These are phyloP conservation scores for Ophioninae sp. DNA, from an alignment of 2,888 invertebrate genomes.

Conservation along the genomic window DNA sequence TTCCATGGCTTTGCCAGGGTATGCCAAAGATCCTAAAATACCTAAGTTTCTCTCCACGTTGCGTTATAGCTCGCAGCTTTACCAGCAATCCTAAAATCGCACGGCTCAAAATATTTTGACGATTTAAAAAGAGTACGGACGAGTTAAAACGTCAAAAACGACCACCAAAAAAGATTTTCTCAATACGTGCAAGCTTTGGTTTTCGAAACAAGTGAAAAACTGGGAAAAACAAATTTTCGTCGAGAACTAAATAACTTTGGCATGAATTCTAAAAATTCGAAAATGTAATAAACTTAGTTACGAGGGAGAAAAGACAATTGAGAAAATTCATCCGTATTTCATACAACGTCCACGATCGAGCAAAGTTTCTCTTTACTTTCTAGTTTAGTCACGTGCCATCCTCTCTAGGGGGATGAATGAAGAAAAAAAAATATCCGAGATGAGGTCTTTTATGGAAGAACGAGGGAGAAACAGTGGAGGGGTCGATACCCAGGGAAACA, in stretches of 20 bases:
- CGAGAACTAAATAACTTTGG: neutral
- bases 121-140: neutral
- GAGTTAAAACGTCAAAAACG: no score
- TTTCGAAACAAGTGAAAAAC: no score
- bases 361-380: slow-evolving; percentile 29
- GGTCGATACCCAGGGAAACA: slow-evolving; percentile 54
- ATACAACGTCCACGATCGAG: slow-evolving; percentile 11
- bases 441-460: slow-evolving; percentile 10
- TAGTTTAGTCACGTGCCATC: slow-evolving; percentile 12
- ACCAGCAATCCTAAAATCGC: neutral
- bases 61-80: neutral
- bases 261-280: no score
- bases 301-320: no score
- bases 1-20: neutral
- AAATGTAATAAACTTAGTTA: no score
- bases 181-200: no score
- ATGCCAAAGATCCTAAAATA: no score
- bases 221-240: neutral
- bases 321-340: no score
- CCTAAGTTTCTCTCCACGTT: no score
- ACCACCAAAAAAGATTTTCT: no score
- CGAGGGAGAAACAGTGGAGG: slow-evolving; percentile 23
- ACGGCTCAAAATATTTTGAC: neutral
- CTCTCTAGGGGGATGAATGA: neutral
- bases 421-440: slow-evolving; percentile 18